These are phyloP conservation scores for Haplochromis burtoni DNA, from an alignment of 2,113 vertebrate genomes.

Conservation along the genomic window DNA sequence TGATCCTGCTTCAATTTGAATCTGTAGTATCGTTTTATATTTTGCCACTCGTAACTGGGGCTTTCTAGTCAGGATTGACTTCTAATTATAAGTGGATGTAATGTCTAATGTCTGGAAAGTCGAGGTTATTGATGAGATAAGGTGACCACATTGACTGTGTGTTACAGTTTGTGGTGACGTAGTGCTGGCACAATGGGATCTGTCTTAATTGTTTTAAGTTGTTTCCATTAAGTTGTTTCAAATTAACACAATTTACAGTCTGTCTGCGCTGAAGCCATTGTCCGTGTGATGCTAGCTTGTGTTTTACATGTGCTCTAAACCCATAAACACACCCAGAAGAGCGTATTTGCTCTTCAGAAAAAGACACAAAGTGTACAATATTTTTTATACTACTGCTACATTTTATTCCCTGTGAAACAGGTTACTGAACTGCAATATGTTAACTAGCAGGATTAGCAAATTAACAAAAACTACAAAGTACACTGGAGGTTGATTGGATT, in stretches of 20 bases:
- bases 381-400: neutral
- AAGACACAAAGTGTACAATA: neutral
- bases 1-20: slow-evolving; percentile 15
- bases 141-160: neutral
- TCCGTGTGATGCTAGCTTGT: neutral
- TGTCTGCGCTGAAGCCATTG: neutral
- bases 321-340: neutral
- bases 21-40: neutral
- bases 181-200: neutral
- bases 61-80: neutral
- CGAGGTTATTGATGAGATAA: neutral
- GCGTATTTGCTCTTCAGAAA: neutral
- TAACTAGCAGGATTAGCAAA: neutral
- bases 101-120: neutral
- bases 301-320: neutral
- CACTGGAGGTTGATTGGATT: neutral
- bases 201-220: neutral
- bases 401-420: neutral
- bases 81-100: slow-evolving; percentile 2
- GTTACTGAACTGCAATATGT: neutral
- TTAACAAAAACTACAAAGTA: neutral
- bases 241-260: neutral
- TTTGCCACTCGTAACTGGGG: neutral
- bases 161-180: neutral
- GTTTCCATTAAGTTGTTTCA: neutral